A percentile compares a stretch with the other conserved stretches of the same genome.
phyloP scores from a whole-genome alignment of 2,113 vertebrate genomes.

The Typhlomys cinereus region DNA sequence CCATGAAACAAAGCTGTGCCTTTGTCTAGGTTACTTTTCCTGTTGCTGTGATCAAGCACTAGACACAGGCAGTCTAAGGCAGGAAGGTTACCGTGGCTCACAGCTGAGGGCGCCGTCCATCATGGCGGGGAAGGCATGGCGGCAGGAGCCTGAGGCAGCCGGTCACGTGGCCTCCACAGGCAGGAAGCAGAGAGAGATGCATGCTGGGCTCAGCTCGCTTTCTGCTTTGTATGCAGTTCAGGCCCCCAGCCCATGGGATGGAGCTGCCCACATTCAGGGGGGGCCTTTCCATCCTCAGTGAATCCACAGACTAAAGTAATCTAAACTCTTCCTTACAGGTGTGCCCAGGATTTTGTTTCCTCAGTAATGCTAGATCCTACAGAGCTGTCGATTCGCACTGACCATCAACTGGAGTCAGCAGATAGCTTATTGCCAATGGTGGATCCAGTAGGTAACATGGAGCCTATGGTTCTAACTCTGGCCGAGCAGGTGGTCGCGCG shows the following conservation, averaged over 20 bases:
- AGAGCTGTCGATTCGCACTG: not conserved
- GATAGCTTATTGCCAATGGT: not conserved
- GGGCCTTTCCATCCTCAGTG: not conserved
- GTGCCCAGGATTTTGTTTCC: not conserved
- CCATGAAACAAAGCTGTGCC: not conserved
- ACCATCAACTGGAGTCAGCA: not conserved
- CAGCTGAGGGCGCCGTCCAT: too few species aligned
- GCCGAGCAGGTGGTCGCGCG: not conserved
- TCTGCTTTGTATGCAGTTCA: not conserved
- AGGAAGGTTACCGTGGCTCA: not conserved
- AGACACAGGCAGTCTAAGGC: not conserved
- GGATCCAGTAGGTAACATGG: not conserved
- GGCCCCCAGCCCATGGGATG: not conserved
- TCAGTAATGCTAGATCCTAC: not conserved
- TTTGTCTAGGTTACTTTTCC: not conserved
- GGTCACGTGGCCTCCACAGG: not conserved
- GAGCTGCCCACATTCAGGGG: not conserved
- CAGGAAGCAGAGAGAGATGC: not conserved
- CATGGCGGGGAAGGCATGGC: not conserved
- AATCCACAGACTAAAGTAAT: too few species aligned
- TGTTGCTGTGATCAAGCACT: not conserved
- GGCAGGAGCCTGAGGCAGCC: not conserved
- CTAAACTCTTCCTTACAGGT: not conserved
- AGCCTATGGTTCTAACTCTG: not conserved
- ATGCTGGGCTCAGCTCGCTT: not conserved